Evolutionary conservation across 2,888 invertebrate species (phyloP).

Genomic region (Tipula unca): DNA sequence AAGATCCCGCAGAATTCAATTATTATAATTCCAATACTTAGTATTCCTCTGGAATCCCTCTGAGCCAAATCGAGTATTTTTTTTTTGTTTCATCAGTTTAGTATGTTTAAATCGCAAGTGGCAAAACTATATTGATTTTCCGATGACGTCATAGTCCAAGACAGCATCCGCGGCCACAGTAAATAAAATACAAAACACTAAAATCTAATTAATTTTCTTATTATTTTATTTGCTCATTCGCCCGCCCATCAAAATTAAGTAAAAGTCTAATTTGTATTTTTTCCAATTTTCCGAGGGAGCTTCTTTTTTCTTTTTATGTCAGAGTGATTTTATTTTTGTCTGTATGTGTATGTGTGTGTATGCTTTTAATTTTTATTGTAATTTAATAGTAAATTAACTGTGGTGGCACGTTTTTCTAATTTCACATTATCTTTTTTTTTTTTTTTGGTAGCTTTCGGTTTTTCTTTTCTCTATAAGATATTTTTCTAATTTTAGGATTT

Average conservation of each 20-base stretch:
- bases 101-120: too few species aligned
- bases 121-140: too few species aligned
- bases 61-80: too few species aligned
- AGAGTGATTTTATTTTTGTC: not conserved
- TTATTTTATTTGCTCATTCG: not conserved
- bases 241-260: conserved; percentile 8
- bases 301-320: not conserved
- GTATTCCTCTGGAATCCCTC: too few species aligned
- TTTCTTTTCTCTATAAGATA: not conserved
- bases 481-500: not conserved
- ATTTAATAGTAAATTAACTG: conserved; percentile 8
- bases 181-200: not conserved
- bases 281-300: not conserved
- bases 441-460: not conserved
- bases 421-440: not conserved
- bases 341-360: not conserved
- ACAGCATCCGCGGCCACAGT: not conserved
- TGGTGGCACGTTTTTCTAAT: not conserved
- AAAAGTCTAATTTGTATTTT: not conserved
- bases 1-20: too few species aligned
- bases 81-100: too few species aligned
- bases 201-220: not conserved
- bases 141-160: too few species aligned
- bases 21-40: too few species aligned
- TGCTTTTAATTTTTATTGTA: not conserved